Percentiles rank a stretch among this genome's conserved stretches.
Conservation (phyloP, 2,888 invertebrate species). For the Ceratothoa steindachneri region DNA sequence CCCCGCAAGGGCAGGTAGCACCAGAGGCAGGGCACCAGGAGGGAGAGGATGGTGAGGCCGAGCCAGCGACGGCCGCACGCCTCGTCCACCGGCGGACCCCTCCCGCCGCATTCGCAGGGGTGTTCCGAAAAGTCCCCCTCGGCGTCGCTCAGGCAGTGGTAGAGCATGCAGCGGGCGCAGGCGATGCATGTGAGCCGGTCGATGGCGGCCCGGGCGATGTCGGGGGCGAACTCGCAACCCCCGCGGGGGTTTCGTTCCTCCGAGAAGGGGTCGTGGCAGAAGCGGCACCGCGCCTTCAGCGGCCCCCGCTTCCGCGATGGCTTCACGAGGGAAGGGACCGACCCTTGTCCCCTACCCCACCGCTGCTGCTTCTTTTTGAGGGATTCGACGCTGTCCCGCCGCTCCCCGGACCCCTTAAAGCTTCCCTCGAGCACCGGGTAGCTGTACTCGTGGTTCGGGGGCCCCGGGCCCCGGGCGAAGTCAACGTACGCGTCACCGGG, state of each 20-base stretch:
- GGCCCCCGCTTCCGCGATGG: constrained; percentile 33
- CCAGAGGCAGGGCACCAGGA: constrained; percentile 89
- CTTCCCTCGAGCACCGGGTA: constrained; percentile 66
- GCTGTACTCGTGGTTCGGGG: constrained; percentile 74
- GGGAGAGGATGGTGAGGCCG: constrained; percentile 74
- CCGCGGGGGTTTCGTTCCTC: constrained; percentile 82
- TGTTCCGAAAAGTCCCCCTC: constrained; percentile 81
- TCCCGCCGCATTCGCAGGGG: constrained; percentile 70
- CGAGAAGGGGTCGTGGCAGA: constrained; percentile 62
- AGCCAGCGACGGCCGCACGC: constrained; percentile 79
- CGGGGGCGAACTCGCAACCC: constrained; percentile 69
- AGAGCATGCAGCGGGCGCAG: constrained; percentile 83
- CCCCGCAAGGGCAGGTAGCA: constrained; percentile 83
- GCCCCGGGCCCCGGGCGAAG: constrained; percentile 56
- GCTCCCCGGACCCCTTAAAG: constrained; percentile 39
- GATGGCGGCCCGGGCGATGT: constrained; percentile 72
- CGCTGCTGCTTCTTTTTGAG: constrained; percentile 37
- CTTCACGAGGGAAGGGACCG: constrained; percentile 25
- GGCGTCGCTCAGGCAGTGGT: constrained; percentile 87
- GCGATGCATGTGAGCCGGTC: constrained; percentile 77
- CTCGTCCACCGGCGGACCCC: constrained; percentile 56
- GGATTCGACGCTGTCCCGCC: constrained; percentile 34
- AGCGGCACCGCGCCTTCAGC: constrained; percentile 52
- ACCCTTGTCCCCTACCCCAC: constrained; percentile 25
- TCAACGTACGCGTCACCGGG: constrained; percentile 67